These are phyloP conservation scores for Drosophila nigricruria DNA, from an alignment of 2,888 invertebrate species.

Conservation along the genomic window DNA sequence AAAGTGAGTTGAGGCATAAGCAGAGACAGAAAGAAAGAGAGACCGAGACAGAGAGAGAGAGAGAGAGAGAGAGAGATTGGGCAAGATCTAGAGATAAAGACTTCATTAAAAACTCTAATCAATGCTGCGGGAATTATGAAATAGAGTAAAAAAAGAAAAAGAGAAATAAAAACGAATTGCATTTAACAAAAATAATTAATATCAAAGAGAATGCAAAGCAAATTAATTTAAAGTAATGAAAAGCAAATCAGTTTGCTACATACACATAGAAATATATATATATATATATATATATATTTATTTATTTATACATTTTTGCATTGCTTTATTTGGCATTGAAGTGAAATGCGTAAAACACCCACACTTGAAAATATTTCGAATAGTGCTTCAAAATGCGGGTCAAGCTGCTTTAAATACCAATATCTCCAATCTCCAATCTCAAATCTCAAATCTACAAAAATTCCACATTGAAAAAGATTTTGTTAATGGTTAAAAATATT, in stretches of 20 bases:
- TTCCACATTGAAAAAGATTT: not conserved
- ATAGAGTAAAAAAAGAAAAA: slow-evolving; percentile 7
- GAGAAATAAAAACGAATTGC: slow-evolving; percentile 1
- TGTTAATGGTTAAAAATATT: not conserved
- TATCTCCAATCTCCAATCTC: not conserved
- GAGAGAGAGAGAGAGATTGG: not conserved
- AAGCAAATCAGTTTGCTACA: slow-evolving; percentile 8
- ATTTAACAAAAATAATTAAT: slow-evolving; percentile 7
- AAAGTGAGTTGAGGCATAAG: not conserved
- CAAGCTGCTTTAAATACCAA: slow-evolving; percentile 40
- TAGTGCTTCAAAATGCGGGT: slow-evolving; percentile 57
- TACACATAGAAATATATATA: not conserved
- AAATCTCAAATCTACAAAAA: not conserved
- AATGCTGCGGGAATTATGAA: slow-evolving; percentile 39
- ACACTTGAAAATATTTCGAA: slow-evolving; percentile 29
- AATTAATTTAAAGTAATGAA: slow-evolving; percentile 33
- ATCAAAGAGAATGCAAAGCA: slow-evolving; percentile 18
- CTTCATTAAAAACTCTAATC: slow-evolving; percentile 46
- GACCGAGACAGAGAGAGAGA: not conserved
- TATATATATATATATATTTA: not conserved
- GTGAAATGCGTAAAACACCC: slow-evolving; percentile 51
- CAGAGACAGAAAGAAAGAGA: not conserved
- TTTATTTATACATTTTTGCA: slow-evolving; percentile 17
- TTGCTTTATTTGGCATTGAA: slow-evolving; percentile 27
- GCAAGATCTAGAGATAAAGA: slow-evolving; percentile 28